phyloP scores from a whole-genome alignment of 2,113 vertebrate genomes.

The Pseudopodoces humilis region DNA sequence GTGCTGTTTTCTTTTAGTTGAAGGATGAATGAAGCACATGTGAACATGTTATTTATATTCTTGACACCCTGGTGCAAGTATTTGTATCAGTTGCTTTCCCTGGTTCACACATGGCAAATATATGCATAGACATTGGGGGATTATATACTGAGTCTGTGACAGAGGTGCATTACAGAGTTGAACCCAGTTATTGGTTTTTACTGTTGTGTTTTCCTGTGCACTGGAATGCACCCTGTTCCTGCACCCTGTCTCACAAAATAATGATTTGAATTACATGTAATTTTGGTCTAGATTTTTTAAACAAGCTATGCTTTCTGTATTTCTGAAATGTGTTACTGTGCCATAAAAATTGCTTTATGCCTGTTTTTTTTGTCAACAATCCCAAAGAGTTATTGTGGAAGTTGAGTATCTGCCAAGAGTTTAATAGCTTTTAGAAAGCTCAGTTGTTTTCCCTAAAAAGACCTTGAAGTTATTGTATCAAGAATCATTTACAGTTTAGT shows the following conservation, averaged over 20 bases:
- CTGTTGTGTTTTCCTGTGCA: neutral
- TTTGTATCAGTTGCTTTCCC: neutral
- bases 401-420: neutral
- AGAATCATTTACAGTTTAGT: neutral
- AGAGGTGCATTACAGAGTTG: neutral
- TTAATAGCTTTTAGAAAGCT: neutral
- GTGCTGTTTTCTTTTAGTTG: neutral
- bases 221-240: neutral
- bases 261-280: neutral
- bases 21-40: neutral
- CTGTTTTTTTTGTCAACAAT: neutral
- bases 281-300: neutral
- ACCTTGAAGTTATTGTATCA: neutral
- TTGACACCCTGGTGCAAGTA: neutral
- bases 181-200: neutral
- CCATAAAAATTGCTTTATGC: neutral
- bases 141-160: neutral
- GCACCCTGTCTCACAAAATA: neutral
- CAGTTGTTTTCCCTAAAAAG: neutral
- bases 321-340: neutral
- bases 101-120: neutral
- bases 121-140: neutral
- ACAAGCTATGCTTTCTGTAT: neutral
- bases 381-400: neutral
- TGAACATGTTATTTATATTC: neutral